Evolutionary conservation across 37 sponge, comb jelly and placozoan species (phyloP).

Genomic region (Aplysina aerophoba): DNA sequence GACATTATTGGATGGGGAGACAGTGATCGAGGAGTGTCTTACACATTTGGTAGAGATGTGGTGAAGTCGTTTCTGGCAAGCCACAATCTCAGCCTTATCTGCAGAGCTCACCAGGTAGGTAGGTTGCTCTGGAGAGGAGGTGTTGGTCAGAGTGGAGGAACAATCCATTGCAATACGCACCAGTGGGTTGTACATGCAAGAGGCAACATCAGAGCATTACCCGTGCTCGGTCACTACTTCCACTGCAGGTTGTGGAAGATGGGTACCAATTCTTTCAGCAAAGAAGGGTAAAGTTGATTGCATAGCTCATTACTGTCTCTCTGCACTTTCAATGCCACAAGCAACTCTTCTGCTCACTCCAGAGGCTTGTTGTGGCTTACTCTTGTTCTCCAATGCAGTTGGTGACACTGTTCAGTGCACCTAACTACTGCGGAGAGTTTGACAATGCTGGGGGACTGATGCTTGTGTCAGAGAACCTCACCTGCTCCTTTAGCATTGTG

Average conservation of each 20-base stretch:
- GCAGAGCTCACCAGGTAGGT: slow-evolving; percentile 87
- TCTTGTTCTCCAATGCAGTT: slow-evolving; percentile 47
- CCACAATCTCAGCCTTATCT: slow-evolving; percentile 78
- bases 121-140: not conserved
- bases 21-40: slow-evolving; percentile 92
- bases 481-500: slow-evolving; percentile 86
- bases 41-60: slow-evolving; percentile 90
- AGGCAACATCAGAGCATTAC: not conserved
- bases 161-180: not conserved
- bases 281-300: slow-evolving; percentile 64
- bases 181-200: not conserved
- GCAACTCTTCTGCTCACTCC: not conserved
- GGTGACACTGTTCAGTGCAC: slow-evolving; percentile 95
- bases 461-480: slow-evolving; percentile 74
- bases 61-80: slow-evolving; percentile 76
- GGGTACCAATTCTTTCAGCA: slow-evolving; percentile 90
- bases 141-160: not conserved
- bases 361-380: not conserved
- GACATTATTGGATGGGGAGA: slow-evolving; percentile 97
- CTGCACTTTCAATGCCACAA: not conserved
- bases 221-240: not conserved
- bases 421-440: slow-evolving; percentile 95
- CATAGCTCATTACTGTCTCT: not conserved
- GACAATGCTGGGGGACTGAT: slow-evolving; percentile 91
- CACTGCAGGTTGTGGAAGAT: slow-evolving; percentile 88